These are phyloP conservation scores for Gonocerus acuteangulatus DNA, from an alignment of 2,888 invertebrate genomes.

Conservation along the genomic window DNA sequence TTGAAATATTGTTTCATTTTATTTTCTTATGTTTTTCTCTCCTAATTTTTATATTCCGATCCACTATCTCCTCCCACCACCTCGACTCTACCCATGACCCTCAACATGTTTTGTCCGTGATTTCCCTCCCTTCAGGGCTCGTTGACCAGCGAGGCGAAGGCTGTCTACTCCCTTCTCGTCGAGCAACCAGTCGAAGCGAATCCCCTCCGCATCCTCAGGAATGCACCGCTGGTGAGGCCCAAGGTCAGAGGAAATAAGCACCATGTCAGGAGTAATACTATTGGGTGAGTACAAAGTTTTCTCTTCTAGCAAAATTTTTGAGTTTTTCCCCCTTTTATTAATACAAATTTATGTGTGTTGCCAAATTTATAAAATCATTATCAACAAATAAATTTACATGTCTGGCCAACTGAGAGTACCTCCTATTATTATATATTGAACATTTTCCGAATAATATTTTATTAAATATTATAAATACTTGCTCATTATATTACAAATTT, in stretches of 20 bases:
- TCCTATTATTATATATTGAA: no score
- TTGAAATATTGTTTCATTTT: conserved; percentile 33
- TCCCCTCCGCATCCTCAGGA: conserved; percentile 58
- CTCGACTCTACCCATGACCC: conserved; percentile 32
- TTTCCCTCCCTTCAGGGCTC: conserved; percentile 53
- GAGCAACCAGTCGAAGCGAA: conserved; percentile 58
- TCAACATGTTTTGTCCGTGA: conserved; percentile 5
- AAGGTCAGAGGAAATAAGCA: conserved; percentile 50
- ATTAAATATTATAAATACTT: no score
- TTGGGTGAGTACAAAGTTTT: conserved; percentile 29
- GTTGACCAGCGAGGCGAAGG: conserved; percentile 79
- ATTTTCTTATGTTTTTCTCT: conserved; percentile 31
- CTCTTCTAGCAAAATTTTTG: no score
- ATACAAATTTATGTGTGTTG: no score
- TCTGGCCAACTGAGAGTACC: no score
- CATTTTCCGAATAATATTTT: no score
- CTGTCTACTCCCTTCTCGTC: conserved; percentile 87
- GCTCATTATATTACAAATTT: no score
- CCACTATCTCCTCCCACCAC: conserved; percentile 38
- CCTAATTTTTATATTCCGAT: conserved; percentile 37
- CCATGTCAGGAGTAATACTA: conserved; percentile 32
- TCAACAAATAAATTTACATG: no score
- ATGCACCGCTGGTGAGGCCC: conserved; percentile 50
- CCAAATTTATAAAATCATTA: no score
- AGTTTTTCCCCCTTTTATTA: no score